Conservation (phyloP, 2,888 invertebrate species). For the Dynastes tityus region DNA sequence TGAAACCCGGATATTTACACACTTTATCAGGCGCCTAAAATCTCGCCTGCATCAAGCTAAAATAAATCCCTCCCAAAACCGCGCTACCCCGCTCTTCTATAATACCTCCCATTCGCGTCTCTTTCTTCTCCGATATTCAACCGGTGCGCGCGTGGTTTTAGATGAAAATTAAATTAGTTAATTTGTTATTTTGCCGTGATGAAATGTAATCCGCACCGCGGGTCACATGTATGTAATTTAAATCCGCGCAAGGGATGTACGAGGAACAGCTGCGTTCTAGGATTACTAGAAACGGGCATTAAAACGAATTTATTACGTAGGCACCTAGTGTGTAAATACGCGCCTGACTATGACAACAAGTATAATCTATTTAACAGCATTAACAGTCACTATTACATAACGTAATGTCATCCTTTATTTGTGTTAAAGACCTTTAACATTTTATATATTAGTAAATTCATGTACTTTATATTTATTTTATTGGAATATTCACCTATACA, state of each 20-base stretch:
- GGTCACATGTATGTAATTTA: background rate
- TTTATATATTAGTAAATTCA: too few relatives aligned
- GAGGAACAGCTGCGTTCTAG: background rate
- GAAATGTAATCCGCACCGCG: background rate
- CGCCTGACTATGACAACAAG: too few relatives aligned
- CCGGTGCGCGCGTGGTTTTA: background rate
- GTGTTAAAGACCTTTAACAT: too few relatives aligned
- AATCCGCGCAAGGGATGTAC: background rate
- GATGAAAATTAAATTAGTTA: slow-evolving; percentile 25
- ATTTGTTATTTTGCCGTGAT: slow-evolving; percentile 25
- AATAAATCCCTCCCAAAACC: slow-evolving; percentile 3
- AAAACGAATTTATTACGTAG: too few relatives aligned
- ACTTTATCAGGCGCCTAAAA: slow-evolving; percentile 20
- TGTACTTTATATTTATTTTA: too few relatives aligned
- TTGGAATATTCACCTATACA: too few relatives aligned
- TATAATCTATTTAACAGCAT: too few relatives aligned
- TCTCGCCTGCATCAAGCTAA: slow-evolving; percentile 11
- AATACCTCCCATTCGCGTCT: background rate
- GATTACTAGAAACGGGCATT: too few relatives aligned
- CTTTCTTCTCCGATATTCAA: too few relatives aligned
- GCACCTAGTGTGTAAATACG: too few relatives aligned
- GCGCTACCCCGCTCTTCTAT: background rate
- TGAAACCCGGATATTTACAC: slow-evolving; percentile 5
- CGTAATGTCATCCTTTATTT: too few relatives aligned
- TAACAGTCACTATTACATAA: too few relatives aligned